Percentiles rank a stretch among this genome's conserved stretches.
Evolutionary conservation across 2,113 vertebrate species (phyloP).

Genomic region (Dascyllus trimaculatus): DNA sequence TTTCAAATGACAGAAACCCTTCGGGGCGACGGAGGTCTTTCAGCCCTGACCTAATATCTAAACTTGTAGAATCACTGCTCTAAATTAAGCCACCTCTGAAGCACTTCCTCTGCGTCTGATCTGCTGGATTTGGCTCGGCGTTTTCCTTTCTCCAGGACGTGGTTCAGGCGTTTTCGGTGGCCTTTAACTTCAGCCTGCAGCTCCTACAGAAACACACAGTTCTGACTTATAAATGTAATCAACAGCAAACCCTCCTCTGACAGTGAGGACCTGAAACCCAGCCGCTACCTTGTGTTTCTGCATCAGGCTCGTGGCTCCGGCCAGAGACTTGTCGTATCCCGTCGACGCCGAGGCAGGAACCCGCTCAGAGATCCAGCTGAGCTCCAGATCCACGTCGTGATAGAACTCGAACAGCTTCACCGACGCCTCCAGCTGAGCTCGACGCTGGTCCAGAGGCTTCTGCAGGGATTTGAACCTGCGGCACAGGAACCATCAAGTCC

Average conservation of each 20-base stretch:
- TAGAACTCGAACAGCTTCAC: conserved; percentile 88
- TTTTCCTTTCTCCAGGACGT: conserved; percentile 85
- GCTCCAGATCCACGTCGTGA: conserved; percentile 86
- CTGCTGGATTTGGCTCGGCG: conserved; percentile 75
- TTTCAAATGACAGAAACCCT: too few relatives aligned
- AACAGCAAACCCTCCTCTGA: too few relatives aligned
- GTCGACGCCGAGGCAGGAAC: conserved; percentile 76
- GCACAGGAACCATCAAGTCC: background rate
- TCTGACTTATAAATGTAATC: too few relatives aligned
- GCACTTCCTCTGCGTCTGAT: conserved; percentile 79
- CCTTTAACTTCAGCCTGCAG: conserved; percentile 86
- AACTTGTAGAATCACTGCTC: too few relatives aligned
- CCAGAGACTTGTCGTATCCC: conserved; percentile 80
- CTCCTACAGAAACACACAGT: conserved; percentile 80
- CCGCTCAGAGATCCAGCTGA: conserved; percentile 89
- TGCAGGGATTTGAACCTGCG: conserved; percentile 90
- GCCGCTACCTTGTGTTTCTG: conserved; percentile 89
- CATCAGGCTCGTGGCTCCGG: conserved; percentile 82
- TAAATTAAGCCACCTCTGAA: conserved; percentile 70
- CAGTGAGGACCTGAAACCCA: background rate
- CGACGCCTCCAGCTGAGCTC: conserved; percentile 84
- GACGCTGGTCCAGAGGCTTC: conserved; percentile 82
- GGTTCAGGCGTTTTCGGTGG: conserved; percentile 84
- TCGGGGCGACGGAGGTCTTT: too few relatives aligned
- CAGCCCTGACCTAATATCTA: too few relatives aligned